Evolutionary conservation across 2,888 invertebrate genomes (phyloP), one percentile per base, ranked within the genome.

Genomic region (Tetragonula carbonaria): DNA sequence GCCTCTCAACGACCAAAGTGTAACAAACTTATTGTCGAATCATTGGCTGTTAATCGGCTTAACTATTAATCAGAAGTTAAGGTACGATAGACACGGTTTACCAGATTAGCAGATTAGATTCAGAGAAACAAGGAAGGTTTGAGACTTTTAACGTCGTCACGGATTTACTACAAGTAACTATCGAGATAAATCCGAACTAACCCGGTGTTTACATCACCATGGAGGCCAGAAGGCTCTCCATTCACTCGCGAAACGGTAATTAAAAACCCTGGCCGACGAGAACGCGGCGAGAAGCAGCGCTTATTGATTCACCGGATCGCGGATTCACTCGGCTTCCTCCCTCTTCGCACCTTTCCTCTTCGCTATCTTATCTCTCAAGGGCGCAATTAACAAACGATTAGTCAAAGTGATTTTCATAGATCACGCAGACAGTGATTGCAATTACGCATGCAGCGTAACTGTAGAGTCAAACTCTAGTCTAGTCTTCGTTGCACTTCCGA

Each of bases 371-470:
- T 83, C 78, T 78, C 5, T 23, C 75, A 67, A 71, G 77, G 63
- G n/a, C 55, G 70, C 59, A 63, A 83, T 79, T 85, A 76, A 76
- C 72, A 8, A 53, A 21, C 84, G 62, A 75, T 78, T 82, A 85
- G 65, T 51, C 23, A n/a, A 53, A n/a, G n/a, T n/a, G n/a, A n/a
- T n/a, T n/a, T n/a, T n/a, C n/a, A n/a, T n/a, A n/a, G n/a, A n/a
- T n/a, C n/a, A n/a, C 16, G 21, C 8, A 45, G 45, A 45, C 45
- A 18, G 55, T 16, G 57, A 67, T 59, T 67, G 70, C 55, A 63
- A 68, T 53, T 16, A 55, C 16, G 28, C 57, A 5, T 21, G 21
- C 21, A 28, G n/a, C 28, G 13, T n/a, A 65, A 11, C 14, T 18
- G 23, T 23, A n/a, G 6, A 23, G 38, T 8, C 55, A 1, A 45